Percentiles rank a stretch among this genome's conserved stretches.
Conservation (phyloP, 37 sponge, comb jelly and placozoan species). For the Dysidea cf. avara region DNA sequence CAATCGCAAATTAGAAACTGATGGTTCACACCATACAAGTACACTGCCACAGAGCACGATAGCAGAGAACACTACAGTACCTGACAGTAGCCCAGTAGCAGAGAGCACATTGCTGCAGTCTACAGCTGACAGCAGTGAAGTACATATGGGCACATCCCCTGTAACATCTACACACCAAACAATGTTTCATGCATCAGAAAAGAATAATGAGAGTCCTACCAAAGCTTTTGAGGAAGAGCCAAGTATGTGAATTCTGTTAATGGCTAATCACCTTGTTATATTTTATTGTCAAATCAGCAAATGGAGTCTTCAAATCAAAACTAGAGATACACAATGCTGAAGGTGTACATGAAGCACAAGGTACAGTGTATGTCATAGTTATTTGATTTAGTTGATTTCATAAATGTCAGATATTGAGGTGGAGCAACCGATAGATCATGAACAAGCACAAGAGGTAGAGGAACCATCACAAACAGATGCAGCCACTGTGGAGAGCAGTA, state of each 20-base stretch:
- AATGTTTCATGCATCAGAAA: no score
- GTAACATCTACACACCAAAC: no score
- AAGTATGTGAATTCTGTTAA: no score
- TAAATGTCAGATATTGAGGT: conserved; percentile 24
- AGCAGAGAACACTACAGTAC: neutral
- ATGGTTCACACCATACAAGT: neutral
- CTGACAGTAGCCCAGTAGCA: no score
- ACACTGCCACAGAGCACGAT: neutral
- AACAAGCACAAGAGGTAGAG: conserved; percentile 45
- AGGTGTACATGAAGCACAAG: neutral
- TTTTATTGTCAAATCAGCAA: neutral
- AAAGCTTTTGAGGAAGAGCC: no score
- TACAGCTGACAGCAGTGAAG: no score
- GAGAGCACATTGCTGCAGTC: no score
- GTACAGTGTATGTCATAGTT: neutral
- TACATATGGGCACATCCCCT: no score
- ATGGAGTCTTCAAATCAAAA: neutral
- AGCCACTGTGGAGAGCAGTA: conserved; percentile 17
- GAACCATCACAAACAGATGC: no score
- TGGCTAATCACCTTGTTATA: no score
- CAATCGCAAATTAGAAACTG: no score
- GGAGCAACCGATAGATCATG: conserved; percentile 37
- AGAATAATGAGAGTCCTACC: no score
- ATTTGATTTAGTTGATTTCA: neutral
- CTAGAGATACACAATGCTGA: neutral